phyloP scores from a whole-genome alignment of 2,113 vertebrate genomes.

The Heliornis fulica region DNA sequence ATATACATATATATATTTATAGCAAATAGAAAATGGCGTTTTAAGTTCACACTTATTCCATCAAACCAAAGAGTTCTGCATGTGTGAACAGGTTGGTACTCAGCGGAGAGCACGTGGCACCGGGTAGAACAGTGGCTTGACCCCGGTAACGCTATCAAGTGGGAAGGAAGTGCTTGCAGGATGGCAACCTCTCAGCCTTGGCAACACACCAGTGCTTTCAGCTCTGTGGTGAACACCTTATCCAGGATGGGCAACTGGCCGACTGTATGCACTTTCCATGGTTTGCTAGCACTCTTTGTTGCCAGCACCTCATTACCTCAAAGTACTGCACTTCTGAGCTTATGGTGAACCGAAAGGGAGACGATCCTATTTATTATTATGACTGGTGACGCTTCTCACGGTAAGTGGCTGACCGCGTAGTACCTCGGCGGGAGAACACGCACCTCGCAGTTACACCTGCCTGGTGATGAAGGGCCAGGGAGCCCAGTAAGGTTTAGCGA shows the following conservation, averaged over 20 bases:
- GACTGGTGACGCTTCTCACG: background rate
- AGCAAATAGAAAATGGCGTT: background rate
- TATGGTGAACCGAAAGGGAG: fast-evolving
- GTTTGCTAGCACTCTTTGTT: no score
- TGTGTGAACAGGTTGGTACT: background rate
- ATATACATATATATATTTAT: no score
- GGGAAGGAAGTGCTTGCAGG: fast-evolving
- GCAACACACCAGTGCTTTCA: fast-evolving
- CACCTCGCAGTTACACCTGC: fast-evolving
- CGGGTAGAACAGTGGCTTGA: background rate
- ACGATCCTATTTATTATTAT: fast-evolving
- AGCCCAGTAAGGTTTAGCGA: fast-evolving
- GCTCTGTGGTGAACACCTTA: background rate
- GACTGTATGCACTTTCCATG: fast-evolving
- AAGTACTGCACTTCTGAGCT: fast-evolving
- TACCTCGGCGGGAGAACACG: fast-evolving
- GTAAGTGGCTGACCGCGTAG: fast-evolving
- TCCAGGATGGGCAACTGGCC: fast-evolving
- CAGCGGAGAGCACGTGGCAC: no score
- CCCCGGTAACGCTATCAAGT: fast-evolving
- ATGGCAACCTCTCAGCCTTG: fast-evolving
- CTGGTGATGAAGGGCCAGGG: fast-evolving
- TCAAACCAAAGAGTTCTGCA: background rate
- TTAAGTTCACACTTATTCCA: background rate
- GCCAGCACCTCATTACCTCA: fast-evolving